These are phyloP conservation scores for Tiphia femorata DNA, from an alignment of 2,888 invertebrate genomes.

Conservation along the genomic window DNA sequence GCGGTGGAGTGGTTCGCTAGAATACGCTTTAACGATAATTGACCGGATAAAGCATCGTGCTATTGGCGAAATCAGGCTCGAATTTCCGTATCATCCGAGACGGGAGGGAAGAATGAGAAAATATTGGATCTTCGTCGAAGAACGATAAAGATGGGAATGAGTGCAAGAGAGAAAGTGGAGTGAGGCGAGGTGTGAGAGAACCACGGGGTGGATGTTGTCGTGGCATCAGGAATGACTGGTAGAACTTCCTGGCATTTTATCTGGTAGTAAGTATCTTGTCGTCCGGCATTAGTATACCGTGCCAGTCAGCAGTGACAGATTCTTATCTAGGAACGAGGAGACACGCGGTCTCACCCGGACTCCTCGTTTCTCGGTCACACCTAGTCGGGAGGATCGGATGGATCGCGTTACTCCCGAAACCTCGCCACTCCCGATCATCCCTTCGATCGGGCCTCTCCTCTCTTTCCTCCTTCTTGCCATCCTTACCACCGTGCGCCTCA, in stretches of 20 bases:
- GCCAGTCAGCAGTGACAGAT: constrained; percentile 59
- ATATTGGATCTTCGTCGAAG: too few relatives aligned
- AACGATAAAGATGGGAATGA: too few relatives aligned
- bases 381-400: constrained; percentile 32
- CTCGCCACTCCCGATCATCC: neutral
- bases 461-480: too few relatives aligned
- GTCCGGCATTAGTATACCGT: constrained; percentile 52
- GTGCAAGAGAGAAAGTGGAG: neutral
- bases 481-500: too few relatives aligned
- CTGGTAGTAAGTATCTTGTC: constrained; percentile 61
- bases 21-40: too few relatives aligned
- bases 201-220: constrained; percentile 29
- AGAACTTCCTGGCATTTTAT: constrained; percentile 59
- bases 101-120: too few relatives aligned
- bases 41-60: too few relatives aligned
- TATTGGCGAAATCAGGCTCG: too few relatives aligned
- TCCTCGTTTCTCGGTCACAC: constrained; percentile 49
- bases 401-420: constrained; percentile 21
- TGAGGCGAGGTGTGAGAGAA: constrained; percentile 17
- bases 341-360: constrained; percentile 60
- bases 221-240: constrained; percentile 48
- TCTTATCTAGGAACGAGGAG: constrained; percentile 59
- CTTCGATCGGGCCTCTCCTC: constrained; percentile 17
- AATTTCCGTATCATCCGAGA: too few relatives aligned
- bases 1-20: too few relatives aligned